Percentiles rank a stretch among this genome's conserved stretches.
phyloP scores from a whole-genome alignment of 30 jellyfish, hydroid and myxozoan genomes.

The Phacellophora camtschatica region DNA sequence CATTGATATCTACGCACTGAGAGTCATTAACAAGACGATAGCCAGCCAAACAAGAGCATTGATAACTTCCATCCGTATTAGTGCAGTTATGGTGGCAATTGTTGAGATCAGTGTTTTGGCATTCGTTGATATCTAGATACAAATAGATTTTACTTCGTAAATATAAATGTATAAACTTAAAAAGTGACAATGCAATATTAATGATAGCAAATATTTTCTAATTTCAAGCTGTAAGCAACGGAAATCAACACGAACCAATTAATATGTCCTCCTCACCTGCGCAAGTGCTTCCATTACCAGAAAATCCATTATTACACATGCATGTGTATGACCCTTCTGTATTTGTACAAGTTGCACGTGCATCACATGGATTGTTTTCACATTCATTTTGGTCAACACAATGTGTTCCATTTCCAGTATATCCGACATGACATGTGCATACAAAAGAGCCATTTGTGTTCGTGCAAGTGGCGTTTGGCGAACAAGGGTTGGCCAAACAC shows the following conservation, averaged over 20 bases:
- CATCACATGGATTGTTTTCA: too few relatives aligned
- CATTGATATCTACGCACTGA: conserved; percentile 33
- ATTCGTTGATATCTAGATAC: conserved; percentile 32
- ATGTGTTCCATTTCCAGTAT: conserved; percentile 41
- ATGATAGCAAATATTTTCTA: too few relatives aligned
- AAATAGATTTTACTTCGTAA: too few relatives aligned
- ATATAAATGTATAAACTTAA: too few relatives aligned
- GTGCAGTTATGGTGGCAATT: conserved; percentile 40
- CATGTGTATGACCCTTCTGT: too few relatives aligned
- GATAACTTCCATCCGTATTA: conserved; percentile 25
- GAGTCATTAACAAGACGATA: conserved; percentile 23
- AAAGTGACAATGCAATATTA: too few relatives aligned
- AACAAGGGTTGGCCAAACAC: conserved; percentile 18
- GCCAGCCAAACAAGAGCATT: conserved; percentile 44
- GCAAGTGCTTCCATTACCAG: not conserved
- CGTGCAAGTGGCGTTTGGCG: not conserved
- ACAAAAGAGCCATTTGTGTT: conserved; percentile 31
- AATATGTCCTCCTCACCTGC: not conserved
- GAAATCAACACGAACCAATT: too few relatives aligned
- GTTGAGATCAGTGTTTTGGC: not conserved
- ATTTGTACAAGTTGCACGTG: too few relatives aligned
- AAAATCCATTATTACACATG: too few relatives aligned
- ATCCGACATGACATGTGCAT: conserved; percentile 34
- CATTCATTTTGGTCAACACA: too few relatives aligned
- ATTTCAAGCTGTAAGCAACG: too few relatives aligned